These are phyloP conservation scores for Potamilus streckersoni DNA, from an alignment of 1,140 invertebrate genomes.

Conservation along the genomic window DNA sequence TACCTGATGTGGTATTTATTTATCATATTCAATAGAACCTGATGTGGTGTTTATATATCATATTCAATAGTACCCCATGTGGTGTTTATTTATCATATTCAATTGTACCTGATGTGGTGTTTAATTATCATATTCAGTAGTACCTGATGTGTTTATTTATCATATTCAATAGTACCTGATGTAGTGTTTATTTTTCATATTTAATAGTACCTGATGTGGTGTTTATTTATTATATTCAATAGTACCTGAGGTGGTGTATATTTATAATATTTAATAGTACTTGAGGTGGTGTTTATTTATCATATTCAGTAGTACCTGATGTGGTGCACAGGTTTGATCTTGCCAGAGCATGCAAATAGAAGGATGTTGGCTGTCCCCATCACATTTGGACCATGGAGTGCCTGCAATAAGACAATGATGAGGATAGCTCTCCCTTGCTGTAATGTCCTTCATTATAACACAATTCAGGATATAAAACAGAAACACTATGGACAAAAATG, in stretches of 20 bases:
- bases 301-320: slow-evolving; percentile 57
- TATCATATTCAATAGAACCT: too few species aligned
- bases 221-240: too few species aligned
- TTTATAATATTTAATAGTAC: too few species aligned
- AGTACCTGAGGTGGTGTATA: too few species aligned
- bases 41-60: too few species aligned
- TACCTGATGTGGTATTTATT: too few species aligned
- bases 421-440: too few species aligned
- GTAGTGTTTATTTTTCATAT: slow-evolving; percentile 71
- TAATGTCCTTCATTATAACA: too few species aligned
- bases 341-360: slow-evolving; percentile 69
- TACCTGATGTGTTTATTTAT: slow-evolving; percentile 64
- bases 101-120: slow-evolving; percentile 9
- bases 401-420: slow-evolving; percentile 40
- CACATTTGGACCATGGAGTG: slow-evolving; percentile 70
- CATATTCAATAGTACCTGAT: slow-evolving; percentile 57
- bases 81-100: slow-evolving; percentile 34
- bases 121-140: slow-evolving; percentile 24
- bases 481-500: too few species aligned
- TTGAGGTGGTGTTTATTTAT: too few species aligned
- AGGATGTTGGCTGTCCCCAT: slow-evolving; percentile 70
- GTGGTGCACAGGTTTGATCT: slow-evolving; percentile 71
- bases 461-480: too few species aligned
- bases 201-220: slow-evolving; percentile 60
- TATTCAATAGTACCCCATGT: slow-evolving; percentile 61